Conservation (phyloP, 2,113 vertebrate genomes). For the Xyliphius kryptos region DNA sequence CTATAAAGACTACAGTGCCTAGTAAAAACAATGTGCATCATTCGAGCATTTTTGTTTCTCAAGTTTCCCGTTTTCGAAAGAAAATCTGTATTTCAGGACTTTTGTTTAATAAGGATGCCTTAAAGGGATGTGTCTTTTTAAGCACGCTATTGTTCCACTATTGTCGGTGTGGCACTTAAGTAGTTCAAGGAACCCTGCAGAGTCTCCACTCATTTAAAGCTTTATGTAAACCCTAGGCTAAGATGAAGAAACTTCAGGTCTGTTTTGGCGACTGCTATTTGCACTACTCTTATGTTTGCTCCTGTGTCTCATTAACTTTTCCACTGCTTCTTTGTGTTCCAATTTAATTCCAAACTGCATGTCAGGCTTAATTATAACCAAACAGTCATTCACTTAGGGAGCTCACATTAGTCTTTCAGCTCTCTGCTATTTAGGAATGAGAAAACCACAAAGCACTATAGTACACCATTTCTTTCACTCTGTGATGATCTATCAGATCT, state of each 20-base stretch:
- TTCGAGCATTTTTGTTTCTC: too few species aligned
- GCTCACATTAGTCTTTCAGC: too few species aligned
- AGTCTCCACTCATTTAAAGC: slow-evolving; percentile 21
- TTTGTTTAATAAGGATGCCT: slow-evolving; percentile 45
- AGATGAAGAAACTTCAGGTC: slow-evolving; percentile 20
- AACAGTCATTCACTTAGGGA: too few species aligned
- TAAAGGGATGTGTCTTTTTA: slow-evolving; percentile 46
- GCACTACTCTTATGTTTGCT: slow-evolving; percentile 5
- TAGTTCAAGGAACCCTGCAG: slow-evolving; percentile 28
- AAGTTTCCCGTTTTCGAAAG: too few species aligned
- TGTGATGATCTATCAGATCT: too few species aligned
- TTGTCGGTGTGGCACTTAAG: too few species aligned
- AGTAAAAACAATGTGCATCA: too few species aligned
- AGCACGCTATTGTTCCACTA: slow-evolving; percentile 27
- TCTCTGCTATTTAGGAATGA: too few species aligned
- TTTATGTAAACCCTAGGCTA: slow-evolving; percentile 12
- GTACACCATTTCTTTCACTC: too few species aligned
- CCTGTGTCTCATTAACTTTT: slow-evolving; percentile 22
- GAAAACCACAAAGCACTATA: too few species aligned
- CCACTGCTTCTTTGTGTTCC: slow-evolving; percentile 15
- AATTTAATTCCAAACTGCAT: slow-evolving; percentile 16
- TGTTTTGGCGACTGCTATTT: slow-evolving; percentile 14
- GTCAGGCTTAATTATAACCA: slow-evolving; percentile 30
- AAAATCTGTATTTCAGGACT: too few species aligned
- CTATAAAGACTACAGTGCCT: too few species aligned